These are phyloP conservation scores for Neoaliturus tenellus DNA, from an alignment of 2,888 invertebrate genomes.

Conservation along the genomic window DNA sequence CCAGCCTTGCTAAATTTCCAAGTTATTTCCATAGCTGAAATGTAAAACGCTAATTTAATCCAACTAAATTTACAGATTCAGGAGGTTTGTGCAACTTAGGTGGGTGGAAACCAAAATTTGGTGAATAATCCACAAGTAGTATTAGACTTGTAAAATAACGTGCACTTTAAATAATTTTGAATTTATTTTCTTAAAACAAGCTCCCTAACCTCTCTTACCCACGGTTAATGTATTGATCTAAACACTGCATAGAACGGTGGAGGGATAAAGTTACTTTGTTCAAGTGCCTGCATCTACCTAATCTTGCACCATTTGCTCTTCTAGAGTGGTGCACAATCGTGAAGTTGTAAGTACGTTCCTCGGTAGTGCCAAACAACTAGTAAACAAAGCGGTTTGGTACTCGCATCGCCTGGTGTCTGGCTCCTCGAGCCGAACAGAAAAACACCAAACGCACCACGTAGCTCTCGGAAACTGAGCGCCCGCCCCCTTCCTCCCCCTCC, in stretches of 20 bases:
- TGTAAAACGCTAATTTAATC: too few species aligned
- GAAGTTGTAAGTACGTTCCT: conserved; percentile 42
- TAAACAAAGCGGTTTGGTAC: conserved; percentile 47
- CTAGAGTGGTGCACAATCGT: conserved; percentile 37
- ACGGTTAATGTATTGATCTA: neutral
- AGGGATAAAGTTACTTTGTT: neutral
- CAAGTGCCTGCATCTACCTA: neutral
- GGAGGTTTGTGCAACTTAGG: too few species aligned
- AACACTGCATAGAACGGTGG: neutral
- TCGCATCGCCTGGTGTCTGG: conserved; percentile 41
- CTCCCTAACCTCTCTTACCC: neutral
- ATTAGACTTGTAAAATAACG: too few species aligned
- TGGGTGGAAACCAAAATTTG: too few species aligned
- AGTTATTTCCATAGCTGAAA: too few species aligned
- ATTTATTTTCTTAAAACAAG: neutral
- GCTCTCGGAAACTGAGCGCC: conserved; percentile 9
- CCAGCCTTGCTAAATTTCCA: too few species aligned
- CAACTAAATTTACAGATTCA: too few species aligned
- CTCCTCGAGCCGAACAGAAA: neutral
- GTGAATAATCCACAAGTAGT: too few species aligned
- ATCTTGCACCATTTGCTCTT: conserved; percentile 16
- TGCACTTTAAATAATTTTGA: too few species aligned
- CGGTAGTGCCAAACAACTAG: conserved; percentile 49
- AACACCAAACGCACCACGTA: conserved; percentile 33
- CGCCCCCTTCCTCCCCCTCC: too few species aligned